Base-by-base conservation (phyloP, 1,140 invertebrate genomes). In the Drosophila kohkoa region DNA sequence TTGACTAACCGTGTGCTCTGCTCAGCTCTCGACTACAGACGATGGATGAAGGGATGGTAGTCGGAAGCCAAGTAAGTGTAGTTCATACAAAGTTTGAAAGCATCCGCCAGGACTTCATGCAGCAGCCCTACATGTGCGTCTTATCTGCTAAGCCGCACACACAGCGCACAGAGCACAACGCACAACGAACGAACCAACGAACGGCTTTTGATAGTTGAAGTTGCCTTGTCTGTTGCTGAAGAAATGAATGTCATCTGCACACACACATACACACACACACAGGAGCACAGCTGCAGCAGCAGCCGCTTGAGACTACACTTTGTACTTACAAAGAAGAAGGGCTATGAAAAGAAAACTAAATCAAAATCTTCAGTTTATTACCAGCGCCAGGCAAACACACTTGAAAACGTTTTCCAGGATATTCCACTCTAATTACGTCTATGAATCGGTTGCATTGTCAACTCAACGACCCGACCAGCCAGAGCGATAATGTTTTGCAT, bases 211-310 rank as follows among this genome's bases (percentile, higher is more conserved):
- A 64, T 63, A 63, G 79, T 25, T 62, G 28, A 75, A 71, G 71
- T 69, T 69, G 48, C 25, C 59, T 51, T 73, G 67, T 62, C 66
- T 75, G 64, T 66, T 68, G 58, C 62, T 35, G 16, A 76, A 52
- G 65, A 79, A 79, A 80, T 82, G 38, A 87, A 82, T 82, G 77
- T 80, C 69, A 75, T 11, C 28, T 41, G 46, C 82, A 71, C 20
- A 25, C 20, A 25, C 20, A 20, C 2, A 20, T 3, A 20, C 16
- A 20, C 16, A 20, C 16, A 16, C 20, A 20, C 20, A 20, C 2
- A 20, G 20, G 75, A 38, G 10, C 35, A 25, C 20, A 25, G 35
- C 11, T 43, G 67, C 52, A 54, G 52, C 30, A 59, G n/a, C 49
- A 20, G 64, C n/a, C 54, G 16, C 63, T 68, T 68, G 41, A 51